phyloP scores from a whole-genome alignment of 2,888 invertebrate species.

The Tenthredo amoena region DNA sequence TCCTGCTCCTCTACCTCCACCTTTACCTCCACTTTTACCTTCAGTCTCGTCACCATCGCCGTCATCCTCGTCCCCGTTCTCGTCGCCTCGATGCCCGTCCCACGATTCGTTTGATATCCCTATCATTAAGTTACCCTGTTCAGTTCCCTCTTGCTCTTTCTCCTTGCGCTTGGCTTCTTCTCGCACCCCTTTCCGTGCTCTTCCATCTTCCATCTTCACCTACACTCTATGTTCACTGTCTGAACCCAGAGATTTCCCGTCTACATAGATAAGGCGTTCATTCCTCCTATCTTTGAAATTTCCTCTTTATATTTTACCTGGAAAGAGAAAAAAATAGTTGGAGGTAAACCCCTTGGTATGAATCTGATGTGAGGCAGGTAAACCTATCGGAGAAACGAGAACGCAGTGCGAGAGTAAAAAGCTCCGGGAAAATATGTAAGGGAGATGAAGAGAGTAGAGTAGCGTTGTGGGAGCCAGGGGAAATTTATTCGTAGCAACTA shows the following conservation, averaged over 20 bases:
- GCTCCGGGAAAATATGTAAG: background rate
- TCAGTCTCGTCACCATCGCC: constrained; percentile 10
- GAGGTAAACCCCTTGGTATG: background rate
- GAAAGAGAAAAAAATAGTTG: background rate
- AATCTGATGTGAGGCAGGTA: background rate
- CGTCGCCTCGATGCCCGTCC: constrained; percentile 31
- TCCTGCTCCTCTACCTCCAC: background rate
- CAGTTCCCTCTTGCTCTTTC: background rate
- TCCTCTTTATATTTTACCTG: constrained; percentile 25
- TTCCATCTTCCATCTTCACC: constrained; percentile 33
- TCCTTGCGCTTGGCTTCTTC: background rate
- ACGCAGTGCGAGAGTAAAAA: background rate
- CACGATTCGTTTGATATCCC: constrained; percentile 49
- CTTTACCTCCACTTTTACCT: constrained; percentile 1
- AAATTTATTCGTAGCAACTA: constrained; percentile 48
- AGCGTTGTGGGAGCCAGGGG: constrained; percentile 1
- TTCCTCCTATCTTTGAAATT: constrained; percentile 13
- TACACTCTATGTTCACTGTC: constrained; percentile 22
- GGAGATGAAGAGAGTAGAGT: constrained; percentile 15
- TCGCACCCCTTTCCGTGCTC: background rate
- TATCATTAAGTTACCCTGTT: constrained; percentile 50
- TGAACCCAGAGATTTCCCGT: constrained; percentile 32
- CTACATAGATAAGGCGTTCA: constrained; percentile 23
- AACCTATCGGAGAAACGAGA: background rate
- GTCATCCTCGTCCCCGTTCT: background rate